Evolutionary conservation across 2,113 vertebrate genomes (phyloP).

Genomic region (Neodontobutis hainanensis): DNA sequence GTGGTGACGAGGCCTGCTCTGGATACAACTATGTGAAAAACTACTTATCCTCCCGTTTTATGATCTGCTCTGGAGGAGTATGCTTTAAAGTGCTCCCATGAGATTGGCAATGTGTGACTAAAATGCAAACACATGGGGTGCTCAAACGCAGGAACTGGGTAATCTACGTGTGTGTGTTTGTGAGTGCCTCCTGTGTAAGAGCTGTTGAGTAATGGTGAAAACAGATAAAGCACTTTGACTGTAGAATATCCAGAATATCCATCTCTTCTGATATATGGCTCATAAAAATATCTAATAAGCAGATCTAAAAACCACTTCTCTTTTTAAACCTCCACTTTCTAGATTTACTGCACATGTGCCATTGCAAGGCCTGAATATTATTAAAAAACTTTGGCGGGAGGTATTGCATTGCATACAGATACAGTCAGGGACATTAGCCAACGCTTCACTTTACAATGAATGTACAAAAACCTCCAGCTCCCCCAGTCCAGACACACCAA

Average conservation of each 20-base stretch:
- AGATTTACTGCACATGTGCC: constrained; percentile 59
- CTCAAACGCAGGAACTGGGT: constrained; percentile 75
- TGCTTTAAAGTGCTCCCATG: constrained; percentile 76
- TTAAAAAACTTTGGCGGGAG: constrained; percentile 34
- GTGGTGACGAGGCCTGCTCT: constrained; percentile 42
- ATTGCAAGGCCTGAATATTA: constrained; percentile 27
- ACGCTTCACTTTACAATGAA: constrained; percentile 14
- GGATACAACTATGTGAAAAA: constrained; percentile 75
- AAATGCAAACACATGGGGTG: constrained; percentile 82
- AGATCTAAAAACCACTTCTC: constrained; percentile 62
- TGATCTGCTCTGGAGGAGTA: constrained; percentile 76
- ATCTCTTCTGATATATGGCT: constrained; percentile 63
- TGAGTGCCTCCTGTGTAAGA: constrained; percentile 32
- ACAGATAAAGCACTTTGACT: constrained; percentile 69
- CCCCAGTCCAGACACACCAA: constrained; percentile 3
- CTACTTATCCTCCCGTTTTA: constrained; percentile 76
- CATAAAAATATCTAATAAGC: constrained; percentile 74
- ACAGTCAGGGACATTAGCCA: constrained; percentile 23
- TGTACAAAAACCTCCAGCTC: neutral
- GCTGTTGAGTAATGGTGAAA: constrained; percentile 74
- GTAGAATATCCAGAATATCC: constrained; percentile 53
- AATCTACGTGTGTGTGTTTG: constrained; percentile 55
- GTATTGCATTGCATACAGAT: constrained; percentile 31
- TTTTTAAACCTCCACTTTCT: constrained; percentile 30
- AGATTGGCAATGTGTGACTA: constrained; percentile 79